Base-by-base conservation (phyloP, 2,113 vertebrate genomes). In the Zosterops japonicus region DNA sequence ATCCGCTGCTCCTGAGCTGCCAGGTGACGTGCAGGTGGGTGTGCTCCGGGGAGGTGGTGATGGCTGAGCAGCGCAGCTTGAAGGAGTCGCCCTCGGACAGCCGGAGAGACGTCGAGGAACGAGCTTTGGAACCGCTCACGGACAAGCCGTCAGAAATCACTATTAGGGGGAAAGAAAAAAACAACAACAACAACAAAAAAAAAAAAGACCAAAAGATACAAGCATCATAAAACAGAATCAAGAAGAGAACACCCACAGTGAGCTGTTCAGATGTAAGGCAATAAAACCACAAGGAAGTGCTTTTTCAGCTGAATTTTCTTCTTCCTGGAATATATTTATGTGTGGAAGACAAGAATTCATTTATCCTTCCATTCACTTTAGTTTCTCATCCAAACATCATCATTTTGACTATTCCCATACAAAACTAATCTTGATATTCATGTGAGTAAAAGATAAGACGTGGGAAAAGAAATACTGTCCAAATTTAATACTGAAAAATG, bases 11-110 rank as follows among this genome's bases (percentile, higher is more conserved):
- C 90, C 60, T 97, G 57, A 99, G 61, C 44, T 98, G 98, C 99
- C 99, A 99, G 79, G 97, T 98, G 61, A 99, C 96, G 0, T 99
- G 99, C 57, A 99, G 97, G 96, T 99, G 99, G 31, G 99, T 99
- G 93, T 99, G 98, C 74, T 98, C 97, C 0, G 90, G 95, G 1
- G 98, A 98, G 19, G 95, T 57, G 13, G 97, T 98, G 22, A 95
- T 68, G 3, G 98, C 98, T 0, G 97, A 97, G 94, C 99, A 99
- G 90, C 94, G 97, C 28, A 99, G 97, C n/a, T 98, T 97, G 71
- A 99, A 95, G 35, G 98, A 97, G 63, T 98, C 98, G 2, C 99
- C 99, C 59, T 99, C 99, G 0, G 97, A 97, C n/a, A 99, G 90
- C 21, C 94, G 97, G 18, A 97, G 89, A 29, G 95, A 78, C 2